Evolutionary conservation across 2,888 invertebrate genomes (phyloP).

Genomic region (Drosophila aldrichi): DNA sequence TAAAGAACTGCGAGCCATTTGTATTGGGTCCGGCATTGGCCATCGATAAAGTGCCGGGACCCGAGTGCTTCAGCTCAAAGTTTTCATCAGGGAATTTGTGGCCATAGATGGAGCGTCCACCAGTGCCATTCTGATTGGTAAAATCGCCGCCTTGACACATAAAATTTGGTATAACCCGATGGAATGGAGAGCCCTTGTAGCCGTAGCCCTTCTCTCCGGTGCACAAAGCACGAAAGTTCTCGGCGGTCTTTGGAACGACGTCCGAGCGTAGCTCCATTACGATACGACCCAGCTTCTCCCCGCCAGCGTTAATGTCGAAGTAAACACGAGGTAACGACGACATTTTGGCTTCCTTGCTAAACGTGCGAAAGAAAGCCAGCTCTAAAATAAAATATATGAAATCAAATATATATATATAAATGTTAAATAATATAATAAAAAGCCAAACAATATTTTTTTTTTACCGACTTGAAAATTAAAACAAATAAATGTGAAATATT

Average conservation of each 20-base stretch:
- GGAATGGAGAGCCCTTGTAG: constrained; percentile 96
- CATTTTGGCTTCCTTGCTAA: constrained; percentile 29
- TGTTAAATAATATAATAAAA: neutral
- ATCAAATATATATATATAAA: no score
- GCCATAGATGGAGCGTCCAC: constrained; percentile 98
- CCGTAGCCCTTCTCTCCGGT: constrained; percentile 97
- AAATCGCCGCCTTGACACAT: constrained; percentile 99
- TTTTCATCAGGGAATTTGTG: constrained; percentile 98
- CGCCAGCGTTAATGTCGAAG: constrained; percentile 55
- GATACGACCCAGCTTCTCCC: constrained; percentile 45
- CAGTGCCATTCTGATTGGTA: constrained; percentile 96
- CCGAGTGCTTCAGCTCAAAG: constrained; percentile 96
- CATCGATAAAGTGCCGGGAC: constrained; percentile 96
- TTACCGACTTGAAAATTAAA: constrained; percentile 21
- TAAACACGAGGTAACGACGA: constrained; percentile 52
- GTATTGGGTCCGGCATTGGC: constrained; percentile 98
- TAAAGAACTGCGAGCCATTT: constrained; percentile 98
- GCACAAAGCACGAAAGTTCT: constrained; percentile 98
- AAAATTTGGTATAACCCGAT: constrained; percentile 97
- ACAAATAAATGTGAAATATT: neutral
- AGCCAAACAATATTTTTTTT: neutral
- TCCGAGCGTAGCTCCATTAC: constrained; percentile 90
- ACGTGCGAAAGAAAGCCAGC: constrained; percentile 34
- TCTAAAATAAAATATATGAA: neutral
- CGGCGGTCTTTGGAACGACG: constrained; percentile 96